Conservation (phyloP, 2,113 vertebrate genomes). For the Plecturocebus donacophilus region DNA sequence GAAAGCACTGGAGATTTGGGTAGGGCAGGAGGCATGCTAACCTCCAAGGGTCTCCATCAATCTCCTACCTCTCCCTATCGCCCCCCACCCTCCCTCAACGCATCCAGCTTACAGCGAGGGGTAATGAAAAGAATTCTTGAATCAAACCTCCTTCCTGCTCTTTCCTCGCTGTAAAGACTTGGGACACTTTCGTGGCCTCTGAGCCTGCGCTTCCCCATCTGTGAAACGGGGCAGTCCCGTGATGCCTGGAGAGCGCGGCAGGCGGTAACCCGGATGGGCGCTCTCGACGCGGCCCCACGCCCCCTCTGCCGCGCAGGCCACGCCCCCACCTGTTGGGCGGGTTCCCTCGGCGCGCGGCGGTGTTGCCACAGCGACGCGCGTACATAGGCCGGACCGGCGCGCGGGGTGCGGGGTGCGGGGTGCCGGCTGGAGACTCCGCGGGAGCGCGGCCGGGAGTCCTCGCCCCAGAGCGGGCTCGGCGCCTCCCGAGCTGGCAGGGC, state of each 20-base stretch:
- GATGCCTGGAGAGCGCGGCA: fast-evolving
- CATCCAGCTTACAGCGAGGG: background rate
- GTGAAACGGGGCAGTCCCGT: fast-evolving
- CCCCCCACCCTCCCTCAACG: too few species aligned
- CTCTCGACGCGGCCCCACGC: fast-evolving
- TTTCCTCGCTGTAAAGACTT: background rate
- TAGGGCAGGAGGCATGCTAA: background rate
- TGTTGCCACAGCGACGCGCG: conserved; percentile 63
- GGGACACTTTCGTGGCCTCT: background rate
- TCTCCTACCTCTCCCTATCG: background rate
- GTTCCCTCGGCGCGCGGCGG: fast-evolving
- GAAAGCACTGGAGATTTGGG: background rate
- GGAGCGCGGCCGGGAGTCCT: conserved; percentile 54
- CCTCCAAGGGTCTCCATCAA: background rate
- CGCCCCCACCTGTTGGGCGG: background rate
- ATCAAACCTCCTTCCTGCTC: background rate
- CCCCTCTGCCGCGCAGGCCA: background rate
- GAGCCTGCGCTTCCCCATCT: background rate
- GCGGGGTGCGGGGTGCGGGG: background rate
- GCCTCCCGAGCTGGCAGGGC: background rate
- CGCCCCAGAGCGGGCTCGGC: background rate
- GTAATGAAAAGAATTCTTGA: background rate
- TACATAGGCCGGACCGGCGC: conserved; percentile 57
- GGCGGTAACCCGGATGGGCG: fast-evolving
- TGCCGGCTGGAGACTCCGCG: background rate